Evolutionary conservation across 2,113 vertebrate genomes (phyloP).

Genomic region (Macaca nemestrina): DNA sequence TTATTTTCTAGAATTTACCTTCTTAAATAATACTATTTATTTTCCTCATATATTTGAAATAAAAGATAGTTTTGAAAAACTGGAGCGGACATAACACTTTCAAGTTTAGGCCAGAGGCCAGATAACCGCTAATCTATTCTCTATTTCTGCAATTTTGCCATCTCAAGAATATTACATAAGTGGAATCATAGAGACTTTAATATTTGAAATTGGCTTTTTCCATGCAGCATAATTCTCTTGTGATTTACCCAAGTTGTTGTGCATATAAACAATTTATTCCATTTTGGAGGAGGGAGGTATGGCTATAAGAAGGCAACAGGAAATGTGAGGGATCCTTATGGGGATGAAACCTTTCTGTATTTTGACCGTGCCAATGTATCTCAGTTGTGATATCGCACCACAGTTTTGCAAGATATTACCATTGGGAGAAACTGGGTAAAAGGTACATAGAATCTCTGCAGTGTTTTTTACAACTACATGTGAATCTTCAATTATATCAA

Average conservation of each 20-base stretch:
- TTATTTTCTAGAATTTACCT: constrained; percentile 32
- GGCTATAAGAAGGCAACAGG: neutral
- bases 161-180: neutral
- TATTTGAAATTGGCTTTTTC: neutral
- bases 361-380: neutral
- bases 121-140: neutral
- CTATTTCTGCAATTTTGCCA: neutral
- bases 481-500: neutral
- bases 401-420: neutral
- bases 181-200: neutral
- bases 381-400: neutral
- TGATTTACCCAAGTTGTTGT: neutral
- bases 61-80: neutral
- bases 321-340: neutral
- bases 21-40: constrained; percentile 13
- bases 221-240: neutral
- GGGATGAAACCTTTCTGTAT: neutral
- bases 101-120: neutral
- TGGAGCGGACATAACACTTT: neutral
- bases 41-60: neutral
- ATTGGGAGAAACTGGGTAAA: neutral
- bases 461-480: neutral
- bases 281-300: neutral
- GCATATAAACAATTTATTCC: neutral
- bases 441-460: neutral